Conservation (phyloP, 1,140 invertebrate genomes). For the Cherax quadricarinatus region DNA sequence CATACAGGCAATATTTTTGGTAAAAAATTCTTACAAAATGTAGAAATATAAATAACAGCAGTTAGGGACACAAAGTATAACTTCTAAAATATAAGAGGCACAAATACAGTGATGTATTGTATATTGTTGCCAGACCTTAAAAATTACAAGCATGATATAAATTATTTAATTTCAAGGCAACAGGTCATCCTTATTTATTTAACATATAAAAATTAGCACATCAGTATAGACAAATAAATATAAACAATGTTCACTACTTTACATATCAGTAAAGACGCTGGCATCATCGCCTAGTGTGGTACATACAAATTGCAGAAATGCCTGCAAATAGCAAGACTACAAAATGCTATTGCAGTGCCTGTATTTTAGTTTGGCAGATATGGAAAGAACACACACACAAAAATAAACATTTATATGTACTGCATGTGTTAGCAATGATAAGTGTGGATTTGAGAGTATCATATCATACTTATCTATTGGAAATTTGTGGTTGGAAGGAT, state of each 20-base stretch:
- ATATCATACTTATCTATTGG: no score
- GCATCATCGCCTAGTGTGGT: no score
- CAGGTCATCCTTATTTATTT: neutral
- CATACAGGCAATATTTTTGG: neutral
- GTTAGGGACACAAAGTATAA: neutral
- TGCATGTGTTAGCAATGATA: no score
- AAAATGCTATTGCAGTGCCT: no score
- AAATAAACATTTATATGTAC: no score
- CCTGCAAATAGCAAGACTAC: no score
- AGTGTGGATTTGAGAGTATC: no score
- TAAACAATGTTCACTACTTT: neutral
- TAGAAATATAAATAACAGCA: neutral
- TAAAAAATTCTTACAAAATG: neutral
- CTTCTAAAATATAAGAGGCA: neutral
- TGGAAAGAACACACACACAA: no score
- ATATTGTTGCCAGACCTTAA: neutral
- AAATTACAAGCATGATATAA: neutral
- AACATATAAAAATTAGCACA: neutral
- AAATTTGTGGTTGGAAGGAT: no score
- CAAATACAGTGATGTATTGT: neutral
- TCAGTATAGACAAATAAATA: neutral
- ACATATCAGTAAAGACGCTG: no score
- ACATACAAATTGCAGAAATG: no score
- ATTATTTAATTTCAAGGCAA: neutral
- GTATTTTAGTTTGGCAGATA: no score